phyloP scores from a whole-genome alignment of 1,140 invertebrate species.

The Drosophila dunni region DNA sequence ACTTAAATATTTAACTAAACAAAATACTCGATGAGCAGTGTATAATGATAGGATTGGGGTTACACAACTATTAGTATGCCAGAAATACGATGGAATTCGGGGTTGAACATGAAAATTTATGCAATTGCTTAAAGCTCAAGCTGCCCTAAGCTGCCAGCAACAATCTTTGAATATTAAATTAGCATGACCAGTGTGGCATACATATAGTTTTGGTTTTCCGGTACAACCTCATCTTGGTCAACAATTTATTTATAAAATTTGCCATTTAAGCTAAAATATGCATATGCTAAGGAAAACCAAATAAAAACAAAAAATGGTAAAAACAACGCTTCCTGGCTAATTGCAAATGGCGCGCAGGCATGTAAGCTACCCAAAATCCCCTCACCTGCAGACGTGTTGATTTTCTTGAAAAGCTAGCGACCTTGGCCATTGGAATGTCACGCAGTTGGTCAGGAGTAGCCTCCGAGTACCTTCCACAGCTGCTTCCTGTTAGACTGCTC shows the following conservation, averaged over 20 bases:
- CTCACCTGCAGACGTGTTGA: conserved; percentile 25
- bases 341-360: conserved; percentile 60
- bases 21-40: neutral
- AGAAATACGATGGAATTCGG: neutral
- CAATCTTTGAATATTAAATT: conserved; percentile 38
- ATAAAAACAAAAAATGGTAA: conserved; percentile 14
- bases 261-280: conserved; percentile 46
- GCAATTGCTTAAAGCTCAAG: conserved; percentile 36
- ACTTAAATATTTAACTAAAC: neutral
- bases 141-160: conserved; percentile 25
- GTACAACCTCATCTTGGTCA: neutral
- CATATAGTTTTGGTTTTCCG: conserved; percentile 4
- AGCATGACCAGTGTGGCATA: neutral
- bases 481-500: conserved; percentile 34
- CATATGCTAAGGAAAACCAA: conserved; percentile 42
- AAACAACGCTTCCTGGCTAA: conserved; percentile 45
- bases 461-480: conserved; percentile 11
- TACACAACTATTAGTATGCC: neutral
- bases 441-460: conserved; percentile 51
- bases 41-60: conserved; percentile 4
- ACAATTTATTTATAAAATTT: conserved; percentile 44
- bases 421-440: conserved; percentile 63
- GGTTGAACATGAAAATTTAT: conserved; percentile 23
- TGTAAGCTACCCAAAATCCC: conserved; percentile 9
- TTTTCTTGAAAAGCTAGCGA: conserved; percentile 36